Conservation (phyloP, 1,140 invertebrate genomes). For the Limonius californicus region DNA sequence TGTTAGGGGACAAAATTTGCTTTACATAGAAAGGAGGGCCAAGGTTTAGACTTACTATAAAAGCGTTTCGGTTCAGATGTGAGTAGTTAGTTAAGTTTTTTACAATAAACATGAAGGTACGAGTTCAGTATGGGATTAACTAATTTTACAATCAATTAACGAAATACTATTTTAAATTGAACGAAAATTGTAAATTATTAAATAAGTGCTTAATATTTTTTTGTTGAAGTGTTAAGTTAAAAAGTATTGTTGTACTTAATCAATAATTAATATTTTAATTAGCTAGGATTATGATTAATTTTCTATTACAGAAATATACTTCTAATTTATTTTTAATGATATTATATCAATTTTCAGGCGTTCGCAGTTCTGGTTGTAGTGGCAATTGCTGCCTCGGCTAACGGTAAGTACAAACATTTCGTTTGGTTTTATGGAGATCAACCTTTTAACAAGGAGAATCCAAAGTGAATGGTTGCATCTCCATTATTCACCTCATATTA, state of each 20-base stretch:
- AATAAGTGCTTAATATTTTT: too few relatives aligned
- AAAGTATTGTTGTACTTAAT: neutral
- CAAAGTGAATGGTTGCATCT: too few relatives aligned
- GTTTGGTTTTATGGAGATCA: neutral
- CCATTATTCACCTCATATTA: too few relatives aligned
- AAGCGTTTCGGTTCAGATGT: neutral
- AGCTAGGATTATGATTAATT: too few relatives aligned
- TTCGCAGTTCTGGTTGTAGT: neutral
- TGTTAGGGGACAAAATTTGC: slow-evolving; percentile 3
- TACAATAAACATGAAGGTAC: neutral
- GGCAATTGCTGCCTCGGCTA: neutral
- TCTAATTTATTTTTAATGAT: too few relatives aligned
- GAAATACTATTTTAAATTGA: too few relatives aligned
- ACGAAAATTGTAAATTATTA: too few relatives aligned
- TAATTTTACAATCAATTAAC: neutral
- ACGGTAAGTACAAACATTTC: neutral
- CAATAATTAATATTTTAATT: too few relatives aligned
- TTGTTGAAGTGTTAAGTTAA: too few relatives aligned
- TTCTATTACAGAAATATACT: too few relatives aligned
- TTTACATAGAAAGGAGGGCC: slow-evolving; percentile 3
- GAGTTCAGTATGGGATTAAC: too few relatives aligned
- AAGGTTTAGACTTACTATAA: slow-evolving; percentile 1
- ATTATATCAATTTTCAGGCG: neutral
- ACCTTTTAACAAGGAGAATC: neutral
- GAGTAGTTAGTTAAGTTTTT: neutral